A percentile compares a stretch with the other conserved stretches of the same genome.
phyloP scores from a whole-genome alignment of 2,113 vertebrate genomes.

The Entosphenus tridentatus region DNA sequence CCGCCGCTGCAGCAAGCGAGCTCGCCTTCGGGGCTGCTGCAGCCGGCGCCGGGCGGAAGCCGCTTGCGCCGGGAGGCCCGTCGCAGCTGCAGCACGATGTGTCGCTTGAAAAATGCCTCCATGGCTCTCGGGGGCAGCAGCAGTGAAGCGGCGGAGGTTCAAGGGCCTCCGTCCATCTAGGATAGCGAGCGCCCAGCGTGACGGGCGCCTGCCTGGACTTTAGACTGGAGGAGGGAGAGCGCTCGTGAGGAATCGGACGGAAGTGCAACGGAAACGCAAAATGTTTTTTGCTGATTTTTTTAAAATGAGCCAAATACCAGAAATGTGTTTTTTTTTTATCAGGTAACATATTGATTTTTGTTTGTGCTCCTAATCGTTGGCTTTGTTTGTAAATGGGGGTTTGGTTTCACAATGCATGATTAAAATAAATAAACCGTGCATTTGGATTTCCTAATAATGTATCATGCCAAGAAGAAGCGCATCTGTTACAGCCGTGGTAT shows the following conservation, averaged over 20 bases:
- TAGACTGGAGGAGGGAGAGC: background rate
- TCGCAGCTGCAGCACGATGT: slow-evolving; percentile 19
- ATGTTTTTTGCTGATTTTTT: background rate
- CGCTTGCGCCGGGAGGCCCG: slow-evolving; percentile 15
- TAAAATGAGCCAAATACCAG: background rate
- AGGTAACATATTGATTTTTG: too few relatives aligned
- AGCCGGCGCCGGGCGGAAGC: slow-evolving; percentile 7
- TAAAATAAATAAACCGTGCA: too few relatives aligned
- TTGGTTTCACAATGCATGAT: too few relatives aligned
- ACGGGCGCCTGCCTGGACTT: background rate
- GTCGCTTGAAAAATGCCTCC: slow-evolving; percentile 57
- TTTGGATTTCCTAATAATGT: too few relatives aligned
- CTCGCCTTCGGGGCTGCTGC: slow-evolving; percentile 9
- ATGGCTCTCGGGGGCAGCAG: slow-evolving; percentile 16
- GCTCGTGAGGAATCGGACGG: background rate
- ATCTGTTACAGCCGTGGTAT: too few relatives aligned
- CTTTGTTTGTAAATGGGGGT: too few relatives aligned
- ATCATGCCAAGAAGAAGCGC: too few relatives aligned
- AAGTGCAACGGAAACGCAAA: slow-evolving; percentile 2
- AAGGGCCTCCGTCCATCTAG: too few relatives aligned
- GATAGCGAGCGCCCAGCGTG: too few relatives aligned
- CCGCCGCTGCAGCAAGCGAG: slow-evolving; percentile 15
- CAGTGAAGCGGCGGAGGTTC: too few relatives aligned
- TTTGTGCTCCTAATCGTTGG: too few relatives aligned
- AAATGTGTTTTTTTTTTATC: too few relatives aligned